These are phyloP conservation scores for Poecilia latipinna DNA, from an alignment of 2,113 vertebrate genomes.

Conservation along the genomic window DNA sequence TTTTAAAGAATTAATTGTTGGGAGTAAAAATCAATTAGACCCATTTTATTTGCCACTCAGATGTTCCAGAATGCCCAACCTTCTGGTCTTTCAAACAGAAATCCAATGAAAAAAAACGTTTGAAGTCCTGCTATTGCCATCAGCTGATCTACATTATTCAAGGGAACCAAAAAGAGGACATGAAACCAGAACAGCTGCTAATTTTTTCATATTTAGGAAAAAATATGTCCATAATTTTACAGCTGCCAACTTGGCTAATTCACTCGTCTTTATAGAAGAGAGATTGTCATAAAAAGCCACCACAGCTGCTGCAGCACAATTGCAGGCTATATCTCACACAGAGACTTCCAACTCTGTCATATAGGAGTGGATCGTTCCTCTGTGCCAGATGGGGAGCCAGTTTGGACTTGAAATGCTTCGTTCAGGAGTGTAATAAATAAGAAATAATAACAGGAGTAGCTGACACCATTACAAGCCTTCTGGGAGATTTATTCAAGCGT, in stretches of 20 bases:
- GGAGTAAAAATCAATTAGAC: neutral
- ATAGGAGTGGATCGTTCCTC: neutral
- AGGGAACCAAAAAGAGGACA: constrained; percentile 8
- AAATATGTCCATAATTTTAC: constrained; percentile 9
- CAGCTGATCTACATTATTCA: constrained; percentile 28
- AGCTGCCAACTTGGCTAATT: constrained; percentile 14
- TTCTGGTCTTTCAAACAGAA: constrained; percentile 21
- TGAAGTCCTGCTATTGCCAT: constrained; percentile 37
- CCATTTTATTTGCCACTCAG: neutral
- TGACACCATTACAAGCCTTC: constrained; percentile 23
- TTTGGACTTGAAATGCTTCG: constrained; percentile 21
- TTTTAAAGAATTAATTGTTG: constrained; percentile 9
- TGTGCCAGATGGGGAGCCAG: constrained; percentile 18
- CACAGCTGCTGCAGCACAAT: constrained; percentile 6
- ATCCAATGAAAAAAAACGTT: constrained; percentile 11
- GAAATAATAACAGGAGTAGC: constrained; percentile 22
- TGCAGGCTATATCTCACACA: neutral
- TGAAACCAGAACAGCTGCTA: constrained; percentile 35
- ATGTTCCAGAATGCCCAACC: constrained; percentile 11
- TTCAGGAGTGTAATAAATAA: constrained; percentile 32
- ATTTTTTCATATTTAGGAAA: neutral
- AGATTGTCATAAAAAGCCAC: neutral
- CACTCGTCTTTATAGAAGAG: neutral
- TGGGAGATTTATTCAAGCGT: constrained; percentile 15
- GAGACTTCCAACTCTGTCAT: constrained; percentile 1